A percentile compares a stretch with the other conserved stretches of the same genome.
Conservation (phyloP, 2,113 vertebrate species). For the Rhinoptilus africanus region DNA sequence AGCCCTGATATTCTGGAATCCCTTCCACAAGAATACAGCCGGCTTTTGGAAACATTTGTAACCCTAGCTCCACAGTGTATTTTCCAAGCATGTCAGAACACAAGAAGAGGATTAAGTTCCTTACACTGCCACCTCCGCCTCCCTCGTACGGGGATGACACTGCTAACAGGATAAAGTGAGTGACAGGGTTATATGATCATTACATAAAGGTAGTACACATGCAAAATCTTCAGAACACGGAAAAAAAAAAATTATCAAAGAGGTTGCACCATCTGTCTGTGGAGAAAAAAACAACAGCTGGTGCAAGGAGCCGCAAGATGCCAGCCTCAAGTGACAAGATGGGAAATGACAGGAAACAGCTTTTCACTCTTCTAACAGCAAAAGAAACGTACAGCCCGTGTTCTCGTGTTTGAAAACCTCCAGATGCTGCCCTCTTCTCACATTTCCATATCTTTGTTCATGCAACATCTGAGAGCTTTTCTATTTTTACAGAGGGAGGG, state of each 20-base stretch:
- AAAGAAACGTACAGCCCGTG: slow-evolving; percentile 78
- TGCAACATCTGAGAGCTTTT: slow-evolving; percentile 76
- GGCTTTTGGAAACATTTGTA: not conserved
- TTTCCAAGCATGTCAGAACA: slow-evolving; percentile 37
- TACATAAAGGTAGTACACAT: slow-evolving; percentile 63
- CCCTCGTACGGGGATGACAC: slow-evolving; percentile 3
- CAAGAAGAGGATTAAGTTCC: slow-evolving; percentile 40
- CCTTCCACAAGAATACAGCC: not conserved
- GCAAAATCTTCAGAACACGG: slow-evolving; percentile 58
- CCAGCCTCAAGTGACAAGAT: slow-evolving; percentile 94
- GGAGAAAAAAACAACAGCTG: slow-evolving; percentile 85
- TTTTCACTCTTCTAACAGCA: slow-evolving; percentile 84
- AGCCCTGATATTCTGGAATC: not conserved
- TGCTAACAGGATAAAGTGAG: slow-evolving; percentile 45
- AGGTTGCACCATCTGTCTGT: slow-evolving; percentile 89
- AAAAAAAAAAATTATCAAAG: slow-evolving; percentile 70
- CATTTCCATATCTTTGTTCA: slow-evolving; percentile 83
- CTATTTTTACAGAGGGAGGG: slow-evolving; percentile 57
- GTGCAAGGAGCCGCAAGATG: slow-evolving; percentile 87
- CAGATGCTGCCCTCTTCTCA: slow-evolving; percentile 86
- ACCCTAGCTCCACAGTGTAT: not conserved
- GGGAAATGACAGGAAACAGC: slow-evolving; percentile 96
- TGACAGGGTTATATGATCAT: slow-evolving; percentile 53
- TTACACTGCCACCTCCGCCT: not conserved
- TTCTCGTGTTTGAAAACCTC: slow-evolving; percentile 84